These are phyloP conservation scores for Vombatus ursinus DNA, from an alignment of 2,113 vertebrate genomes.

Conservation along the genomic window DNA sequence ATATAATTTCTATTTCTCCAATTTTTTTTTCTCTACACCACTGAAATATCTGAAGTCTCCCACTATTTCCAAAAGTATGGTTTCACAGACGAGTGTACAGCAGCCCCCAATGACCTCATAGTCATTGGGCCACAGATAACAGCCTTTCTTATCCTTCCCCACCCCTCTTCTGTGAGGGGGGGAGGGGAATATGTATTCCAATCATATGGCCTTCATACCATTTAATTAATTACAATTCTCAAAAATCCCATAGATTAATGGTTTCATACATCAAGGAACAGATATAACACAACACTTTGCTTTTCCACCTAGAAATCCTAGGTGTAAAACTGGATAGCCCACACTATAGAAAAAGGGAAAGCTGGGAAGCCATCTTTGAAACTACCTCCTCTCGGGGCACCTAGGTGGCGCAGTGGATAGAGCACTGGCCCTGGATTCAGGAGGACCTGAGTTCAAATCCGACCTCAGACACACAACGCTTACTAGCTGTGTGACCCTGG, in stretches of 20 bases:
- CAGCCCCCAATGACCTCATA: neutral
- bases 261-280: neutral
- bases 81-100: neutral
- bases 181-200: neutral
- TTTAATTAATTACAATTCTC: neutral
- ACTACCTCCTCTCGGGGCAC: no score
- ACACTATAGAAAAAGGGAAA: neutral
- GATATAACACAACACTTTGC: neutral
- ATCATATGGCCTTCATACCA: neutral
- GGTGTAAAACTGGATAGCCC: neutral
- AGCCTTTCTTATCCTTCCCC: neutral
- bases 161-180: neutral
- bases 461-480: no score
- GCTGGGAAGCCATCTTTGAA: neutral
- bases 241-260: neutral
- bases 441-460: no score
- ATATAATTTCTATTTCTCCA: neutral
- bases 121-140: neutral
- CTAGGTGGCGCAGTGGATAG: no score
- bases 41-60: neutral
- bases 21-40: neutral
- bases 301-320: neutral
- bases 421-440: no score
- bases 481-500: no score
- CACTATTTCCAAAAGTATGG: neutral